Conservation (phyloP, 2,888 invertebrate genomes). For the Tanypteryx hageni region DNA sequence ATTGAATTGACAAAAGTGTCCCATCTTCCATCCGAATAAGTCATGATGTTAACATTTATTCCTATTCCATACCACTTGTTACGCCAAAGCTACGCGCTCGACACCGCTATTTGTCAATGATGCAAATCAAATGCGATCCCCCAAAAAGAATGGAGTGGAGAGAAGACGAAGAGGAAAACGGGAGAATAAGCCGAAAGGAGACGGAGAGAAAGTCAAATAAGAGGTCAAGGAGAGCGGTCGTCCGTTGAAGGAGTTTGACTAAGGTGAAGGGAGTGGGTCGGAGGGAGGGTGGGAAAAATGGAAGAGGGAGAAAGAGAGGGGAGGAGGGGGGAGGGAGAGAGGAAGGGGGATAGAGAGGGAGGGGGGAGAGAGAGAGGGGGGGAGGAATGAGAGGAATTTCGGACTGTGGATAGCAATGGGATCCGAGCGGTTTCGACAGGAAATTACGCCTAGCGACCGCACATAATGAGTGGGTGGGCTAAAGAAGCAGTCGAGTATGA, state of each 20-base stretch:
- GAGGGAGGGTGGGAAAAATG: not conserved
- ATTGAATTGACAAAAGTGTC: not conserved
- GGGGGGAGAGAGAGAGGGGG: not conserved
- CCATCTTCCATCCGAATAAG: not conserved
- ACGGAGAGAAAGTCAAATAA: constrained; percentile 15
- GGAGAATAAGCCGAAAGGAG: not conserved
- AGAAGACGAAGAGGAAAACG: not conserved
- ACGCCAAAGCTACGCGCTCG: not conserved
- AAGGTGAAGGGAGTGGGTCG: not conserved
- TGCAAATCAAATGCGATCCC: not conserved
- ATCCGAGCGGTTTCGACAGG: not conserved
- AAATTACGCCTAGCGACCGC: not conserved
- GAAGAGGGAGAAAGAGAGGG: not conserved
- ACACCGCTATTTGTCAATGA: constrained; percentile 18
- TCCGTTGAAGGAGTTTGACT: not conserved
- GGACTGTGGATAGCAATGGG: not conserved
- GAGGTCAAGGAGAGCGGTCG: not conserved
- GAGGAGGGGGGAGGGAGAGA: not conserved
- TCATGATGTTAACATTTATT: constrained; percentile 11
- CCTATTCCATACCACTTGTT: constrained; percentile 12
- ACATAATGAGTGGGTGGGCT: not conserved
- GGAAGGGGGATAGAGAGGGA: not conserved
- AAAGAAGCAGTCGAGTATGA: not conserved
- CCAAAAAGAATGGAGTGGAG: not conserved
- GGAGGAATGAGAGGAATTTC: not conserved